Base-by-base conservation (phyloP, 1,140 invertebrate genomes). In the Drosophila equinoxialis region DNA sequence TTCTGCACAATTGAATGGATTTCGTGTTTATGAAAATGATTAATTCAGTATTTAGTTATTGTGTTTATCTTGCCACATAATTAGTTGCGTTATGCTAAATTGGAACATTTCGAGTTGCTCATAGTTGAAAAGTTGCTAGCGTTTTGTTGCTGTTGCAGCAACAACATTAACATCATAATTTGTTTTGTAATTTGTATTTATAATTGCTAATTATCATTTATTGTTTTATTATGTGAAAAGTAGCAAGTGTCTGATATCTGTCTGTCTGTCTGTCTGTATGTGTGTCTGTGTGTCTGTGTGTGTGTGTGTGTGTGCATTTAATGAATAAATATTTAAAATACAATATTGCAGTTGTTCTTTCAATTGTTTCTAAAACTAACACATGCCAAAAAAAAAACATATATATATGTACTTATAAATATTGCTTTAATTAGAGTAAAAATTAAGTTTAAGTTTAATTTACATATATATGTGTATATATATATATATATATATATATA, bases 261-360 rank as follows among this genome's bases (percentile, higher is more conserved):
- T 51, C 37, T 39, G 37, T 33, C 33, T 48, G 26, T 54, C 13
- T 17, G 69, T 64, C 64, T 37, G 72, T 74, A 33, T 73, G 20
- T 30, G 37, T 30, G 1, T 30, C 54, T 13, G 0, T 26, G 0
- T 26, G 35, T 39, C 41, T n/a, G 17, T 17, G 17, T 17, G 17
- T 51, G 23, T 48, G 35, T 23, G 72, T 67, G 76, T 37, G 72
- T 74, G 73, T 73, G 23, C 66, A 41, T 75, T 87, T 87, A 63
- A 89, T 89, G 79, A 89, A 87, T 87, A 87, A 87, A 87, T 87
- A 87, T 87, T 87, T 87, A 89, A 87, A 87, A 87, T 87, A 87
- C 83, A 87, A 73, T 87, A 87, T 87, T 87, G 83, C 83, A 87
- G 83, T 81, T 85, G 68, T 65, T 59, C 63, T 71, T 77, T 70